phyloP scores from a whole-genome alignment of 2,113 vertebrate species.

The Eidolon helvum region DNA sequence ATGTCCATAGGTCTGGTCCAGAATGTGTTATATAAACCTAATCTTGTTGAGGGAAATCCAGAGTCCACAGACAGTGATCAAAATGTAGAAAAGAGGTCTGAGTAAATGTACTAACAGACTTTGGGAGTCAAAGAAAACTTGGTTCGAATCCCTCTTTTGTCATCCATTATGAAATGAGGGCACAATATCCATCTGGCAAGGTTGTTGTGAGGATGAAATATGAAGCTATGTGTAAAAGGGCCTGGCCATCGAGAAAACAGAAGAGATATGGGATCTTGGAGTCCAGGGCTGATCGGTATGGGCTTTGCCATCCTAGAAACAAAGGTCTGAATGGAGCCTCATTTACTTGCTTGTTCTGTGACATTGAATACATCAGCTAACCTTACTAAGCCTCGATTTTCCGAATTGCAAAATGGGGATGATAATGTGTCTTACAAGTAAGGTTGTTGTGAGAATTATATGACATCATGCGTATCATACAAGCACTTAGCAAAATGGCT shows the following conservation, averaged over 20 bases:
- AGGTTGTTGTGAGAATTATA: not conserved
- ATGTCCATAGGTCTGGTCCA: not conserved
- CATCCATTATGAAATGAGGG: not conserved
- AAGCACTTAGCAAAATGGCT: not conserved
- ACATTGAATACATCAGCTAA: not conserved
- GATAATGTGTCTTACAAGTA: not conserved
- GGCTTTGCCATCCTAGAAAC: not conserved
- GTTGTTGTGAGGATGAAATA: not conserved
- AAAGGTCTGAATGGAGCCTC: not conserved
- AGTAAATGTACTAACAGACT: no score
- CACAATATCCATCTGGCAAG: not conserved
- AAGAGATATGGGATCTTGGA: fast-evolving
- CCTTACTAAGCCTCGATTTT: not conserved
- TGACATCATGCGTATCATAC: not conserved
- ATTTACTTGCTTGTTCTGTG: not conserved
- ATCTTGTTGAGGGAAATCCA: not conserved
- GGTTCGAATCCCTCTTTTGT: not conserved
- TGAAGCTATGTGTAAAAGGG: not conserved
- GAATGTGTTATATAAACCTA: not conserved
- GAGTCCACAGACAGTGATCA: not conserved
- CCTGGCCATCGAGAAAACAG: not conserved
- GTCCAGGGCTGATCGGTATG: fast-evolving
- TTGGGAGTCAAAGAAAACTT: not conserved
- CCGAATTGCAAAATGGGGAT: not conserved
- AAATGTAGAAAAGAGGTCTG: not conserved